Percentiles rank a stretch among this genome's conserved stretches.
phyloP scores from a whole-genome alignment of 2,113 vertebrate genomes.

The Columba livia region DNA sequence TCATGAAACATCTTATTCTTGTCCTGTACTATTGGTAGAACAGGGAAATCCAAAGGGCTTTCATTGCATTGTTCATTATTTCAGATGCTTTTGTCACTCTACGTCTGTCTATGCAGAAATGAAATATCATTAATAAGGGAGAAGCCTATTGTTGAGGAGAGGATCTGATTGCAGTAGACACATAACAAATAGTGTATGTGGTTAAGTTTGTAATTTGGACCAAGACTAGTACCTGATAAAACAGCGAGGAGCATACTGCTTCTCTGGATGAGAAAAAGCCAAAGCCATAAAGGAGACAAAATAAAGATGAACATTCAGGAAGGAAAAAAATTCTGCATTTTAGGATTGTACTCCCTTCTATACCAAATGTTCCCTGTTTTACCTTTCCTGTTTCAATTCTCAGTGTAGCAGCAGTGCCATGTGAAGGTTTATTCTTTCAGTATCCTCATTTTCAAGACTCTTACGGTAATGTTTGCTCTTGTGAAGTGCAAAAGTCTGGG shows the following conservation, averaged over 20 bases:
- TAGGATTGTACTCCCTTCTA: background rate
- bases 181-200: constrained; percentile 41
- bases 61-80: constrained; percentile 48
- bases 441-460: background rate
- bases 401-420: background rate
- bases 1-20: constrained; percentile 56
- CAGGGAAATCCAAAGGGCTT: constrained; percentile 55
- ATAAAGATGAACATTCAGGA: background rate
- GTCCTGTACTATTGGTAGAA: constrained; percentile 41
- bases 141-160: constrained; percentile 45
- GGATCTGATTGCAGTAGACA: constrained; percentile 44
- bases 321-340: background rate
- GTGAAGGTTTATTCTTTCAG: background rate
- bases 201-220: constrained; percentile 27
- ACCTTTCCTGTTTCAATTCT: background rate
- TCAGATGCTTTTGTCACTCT: constrained; percentile 50
- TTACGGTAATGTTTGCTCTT: background rate
- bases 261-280: background rate
- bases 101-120: background rate
- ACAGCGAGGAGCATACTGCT: background rate
- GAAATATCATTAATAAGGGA: constrained; percentile 40
- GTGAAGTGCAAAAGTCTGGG: background rate
- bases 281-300: background rate
- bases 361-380: background rate
- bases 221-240: background rate